phyloP scores from a whole-genome alignment of 2,113 vertebrate genomes.

The Willisornis vidua region DNA sequence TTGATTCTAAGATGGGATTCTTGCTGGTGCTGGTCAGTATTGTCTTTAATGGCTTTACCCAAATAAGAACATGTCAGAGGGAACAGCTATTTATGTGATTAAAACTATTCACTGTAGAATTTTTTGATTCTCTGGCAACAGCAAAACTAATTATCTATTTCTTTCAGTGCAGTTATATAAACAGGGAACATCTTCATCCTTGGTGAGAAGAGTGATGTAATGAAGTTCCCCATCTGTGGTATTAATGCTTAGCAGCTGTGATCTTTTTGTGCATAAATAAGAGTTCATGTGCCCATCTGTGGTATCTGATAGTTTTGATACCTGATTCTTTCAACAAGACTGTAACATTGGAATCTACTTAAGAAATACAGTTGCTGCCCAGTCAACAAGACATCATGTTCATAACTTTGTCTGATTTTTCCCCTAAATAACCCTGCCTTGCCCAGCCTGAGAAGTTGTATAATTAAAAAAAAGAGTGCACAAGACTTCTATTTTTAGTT shows the following conservation, averaged over 20 bases:
- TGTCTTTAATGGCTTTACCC: background rate
- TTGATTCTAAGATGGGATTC: background rate
- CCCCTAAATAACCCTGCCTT: accelerated
- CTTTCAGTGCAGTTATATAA: background rate
- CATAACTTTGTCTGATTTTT: background rate
- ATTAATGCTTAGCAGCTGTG: constrained; percentile 6
- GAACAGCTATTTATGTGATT: background rate
- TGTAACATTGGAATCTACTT: background rate
- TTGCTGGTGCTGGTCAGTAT: background rate
- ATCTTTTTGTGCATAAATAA: background rate
- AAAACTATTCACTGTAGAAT: background rate
- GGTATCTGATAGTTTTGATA: background rate
- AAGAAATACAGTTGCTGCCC: background rate
- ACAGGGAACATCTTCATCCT: background rate
- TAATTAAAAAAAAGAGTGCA: background rate
- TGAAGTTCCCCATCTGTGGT: background rate
- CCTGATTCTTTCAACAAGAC: background rate
- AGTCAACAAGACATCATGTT: background rate
- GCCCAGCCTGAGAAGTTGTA: background rate
- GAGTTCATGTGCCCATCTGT: background rate
- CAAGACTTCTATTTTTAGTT: background rate
- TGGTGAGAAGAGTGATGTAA: background rate
- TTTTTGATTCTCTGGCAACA: background rate
- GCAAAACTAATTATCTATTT: background rate
- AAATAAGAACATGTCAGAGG: background rate